Conservation (phyloP, 2,888 invertebrate genomes). For the Cosmopolites sordidus region DNA sequence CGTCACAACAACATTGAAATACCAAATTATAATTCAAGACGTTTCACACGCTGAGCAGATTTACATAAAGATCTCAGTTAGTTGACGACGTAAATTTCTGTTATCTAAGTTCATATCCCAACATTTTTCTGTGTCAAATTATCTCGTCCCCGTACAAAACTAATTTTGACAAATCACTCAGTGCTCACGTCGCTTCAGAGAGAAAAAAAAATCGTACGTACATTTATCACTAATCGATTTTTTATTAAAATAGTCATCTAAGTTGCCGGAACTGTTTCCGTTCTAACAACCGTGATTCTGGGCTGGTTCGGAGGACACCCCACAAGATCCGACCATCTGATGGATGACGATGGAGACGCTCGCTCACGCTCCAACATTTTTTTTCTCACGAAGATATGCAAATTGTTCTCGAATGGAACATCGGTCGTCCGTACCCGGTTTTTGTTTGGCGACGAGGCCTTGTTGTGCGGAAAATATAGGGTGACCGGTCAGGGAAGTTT, state of each 20-base stretch:
- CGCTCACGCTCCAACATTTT: conserved; percentile 25
- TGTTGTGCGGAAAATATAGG: too few species aligned
- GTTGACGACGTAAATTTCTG: not conserved
- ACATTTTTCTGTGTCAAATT: conserved; percentile 38
- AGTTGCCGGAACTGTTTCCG: conserved; percentile 29
- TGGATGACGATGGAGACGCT: conserved; percentile 34
- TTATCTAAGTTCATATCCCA: not conserved
- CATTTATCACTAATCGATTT: conserved; percentile 34
- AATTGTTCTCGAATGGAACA: conserved; percentile 25
- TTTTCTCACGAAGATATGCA: conserved; percentile 44
- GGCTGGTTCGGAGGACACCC: not conserved
- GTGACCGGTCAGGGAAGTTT: too few species aligned
- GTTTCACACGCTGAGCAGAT: too few species aligned
- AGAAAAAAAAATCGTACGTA: conserved; percentile 26
- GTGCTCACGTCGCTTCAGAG: conserved; percentile 1
- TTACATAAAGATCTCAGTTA: not conserved
- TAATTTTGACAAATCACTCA: conserved; percentile 37
- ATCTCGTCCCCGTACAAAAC: conserved; percentile 36
- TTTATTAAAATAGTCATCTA: conserved; percentile 33
- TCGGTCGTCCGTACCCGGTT: too few species aligned
- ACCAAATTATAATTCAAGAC: too few species aligned
- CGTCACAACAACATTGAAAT: too few species aligned
- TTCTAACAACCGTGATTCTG: conserved; percentile 29
- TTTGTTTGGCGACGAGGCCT: too few species aligned
- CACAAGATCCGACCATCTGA: conserved; percentile 27